Conservation (phyloP, 2,797 vertebrate genomes). For the Enteromius viviparus region DNA sequence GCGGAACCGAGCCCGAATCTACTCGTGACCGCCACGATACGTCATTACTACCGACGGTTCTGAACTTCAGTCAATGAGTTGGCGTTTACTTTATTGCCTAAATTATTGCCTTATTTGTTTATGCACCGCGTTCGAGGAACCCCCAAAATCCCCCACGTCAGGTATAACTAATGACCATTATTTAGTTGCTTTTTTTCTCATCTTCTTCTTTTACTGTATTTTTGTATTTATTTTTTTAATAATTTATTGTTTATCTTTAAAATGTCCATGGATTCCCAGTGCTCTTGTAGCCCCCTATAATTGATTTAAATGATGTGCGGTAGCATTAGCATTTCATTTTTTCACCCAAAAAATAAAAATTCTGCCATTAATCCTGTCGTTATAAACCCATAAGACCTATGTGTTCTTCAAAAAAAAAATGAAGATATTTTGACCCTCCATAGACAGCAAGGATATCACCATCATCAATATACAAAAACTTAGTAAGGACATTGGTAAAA, state of each 20-base stretch:
- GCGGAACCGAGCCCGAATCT: constrained; percentile 39
- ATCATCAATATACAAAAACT: no score
- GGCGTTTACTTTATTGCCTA: not conserved
- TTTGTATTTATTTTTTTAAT: not conserved
- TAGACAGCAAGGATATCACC: not conserved
- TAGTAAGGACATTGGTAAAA: no score
- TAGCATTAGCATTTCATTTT: not conserved
- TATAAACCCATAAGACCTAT: not conserved
- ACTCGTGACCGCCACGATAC: constrained; percentile 9
- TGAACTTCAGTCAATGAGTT: not conserved
- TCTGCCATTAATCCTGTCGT: not conserved
- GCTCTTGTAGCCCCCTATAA: not conserved
- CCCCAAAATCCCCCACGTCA: not conserved
- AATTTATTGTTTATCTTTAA: not conserved
- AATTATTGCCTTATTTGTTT: not conserved
- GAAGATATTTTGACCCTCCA: not conserved
- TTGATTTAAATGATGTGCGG: not conserved
- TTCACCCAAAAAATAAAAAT: not conserved
- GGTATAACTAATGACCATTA: no score
- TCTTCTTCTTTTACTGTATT: not conserved
- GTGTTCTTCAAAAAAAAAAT: not conserved
- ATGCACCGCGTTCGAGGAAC: not conserved
- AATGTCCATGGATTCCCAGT: not conserved
- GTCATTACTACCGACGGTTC: constrained; percentile 29
- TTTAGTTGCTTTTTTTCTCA: not conserved